These are phyloP conservation scores for Cristatella mucedo DNA, from an alignment of 2,888 invertebrate species.

Conservation along the genomic window DNA sequence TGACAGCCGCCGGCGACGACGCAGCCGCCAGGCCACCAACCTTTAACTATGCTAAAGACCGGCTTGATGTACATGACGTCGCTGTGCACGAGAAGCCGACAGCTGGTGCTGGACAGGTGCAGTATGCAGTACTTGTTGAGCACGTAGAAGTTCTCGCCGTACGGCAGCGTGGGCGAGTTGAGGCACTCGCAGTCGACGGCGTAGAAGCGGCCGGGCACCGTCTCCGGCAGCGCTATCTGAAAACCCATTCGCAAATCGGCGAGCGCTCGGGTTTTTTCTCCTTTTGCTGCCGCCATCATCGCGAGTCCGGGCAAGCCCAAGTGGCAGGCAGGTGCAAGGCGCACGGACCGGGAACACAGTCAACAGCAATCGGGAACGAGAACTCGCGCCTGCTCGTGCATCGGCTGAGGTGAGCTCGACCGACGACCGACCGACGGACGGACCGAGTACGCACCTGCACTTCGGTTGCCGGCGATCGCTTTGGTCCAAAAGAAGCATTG, in stretches of 20 bases:
- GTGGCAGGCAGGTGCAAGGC: too few relatives aligned
- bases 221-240: too few relatives aligned
- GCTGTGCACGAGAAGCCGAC: constrained; percentile 52
- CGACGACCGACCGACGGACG: too few relatives aligned
- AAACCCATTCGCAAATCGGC: too few relatives aligned
- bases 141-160: constrained; percentile 82
- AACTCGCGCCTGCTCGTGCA: too few relatives aligned
- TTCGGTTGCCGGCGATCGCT: constrained; percentile 70
- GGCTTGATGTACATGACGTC: constrained; percentile 75
- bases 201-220: constrained; percentile 60
- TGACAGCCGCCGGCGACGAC: constrained; percentile 5
- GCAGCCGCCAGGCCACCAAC: too few relatives aligned
- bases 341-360: too few relatives aligned
- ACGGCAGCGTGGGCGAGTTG: constrained; percentile 74
- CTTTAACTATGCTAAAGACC: constrained; percentile 77
- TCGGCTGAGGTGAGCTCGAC: too few relatives aligned
- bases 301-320: too few relatives aligned
- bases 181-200: constrained; percentile 69
- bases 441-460: constrained; percentile 56
- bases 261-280: too few relatives aligned
- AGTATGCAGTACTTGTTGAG: constrained; percentile 71
- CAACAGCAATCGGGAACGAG: too few relatives aligned
- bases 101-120: constrained; percentile 47
- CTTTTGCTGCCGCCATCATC: too few relatives aligned
- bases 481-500: constrained; percentile 74